Evolutionary conservation across 2,888 invertebrate species (phyloP).

Genomic region (Nomada ruficornis): DNA sequence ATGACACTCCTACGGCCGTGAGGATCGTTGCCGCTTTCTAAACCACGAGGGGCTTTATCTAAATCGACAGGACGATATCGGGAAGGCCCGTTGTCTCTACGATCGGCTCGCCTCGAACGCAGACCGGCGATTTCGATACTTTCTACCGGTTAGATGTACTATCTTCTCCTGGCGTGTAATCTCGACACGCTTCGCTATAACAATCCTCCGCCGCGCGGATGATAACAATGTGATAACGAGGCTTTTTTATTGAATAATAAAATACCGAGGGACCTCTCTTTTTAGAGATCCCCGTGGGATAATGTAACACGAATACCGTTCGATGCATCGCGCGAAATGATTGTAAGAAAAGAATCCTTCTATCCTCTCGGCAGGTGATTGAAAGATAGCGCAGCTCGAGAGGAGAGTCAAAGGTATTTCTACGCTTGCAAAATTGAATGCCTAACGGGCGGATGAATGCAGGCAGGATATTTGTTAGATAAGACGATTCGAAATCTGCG

Average conservation of each 20-base stretch:
- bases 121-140: conserved; percentile 60
- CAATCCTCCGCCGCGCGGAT: conserved; percentile 38
- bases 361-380: conserved; percentile 3
- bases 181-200: conserved; percentile 39
- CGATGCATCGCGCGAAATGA: background rate
- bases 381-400: conserved; percentile 4
- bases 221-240: conserved; percentile 45
- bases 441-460: background rate
- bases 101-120: conserved; percentile 49
- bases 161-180: conserved; percentile 50
- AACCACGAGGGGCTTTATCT: conserved; percentile 58
- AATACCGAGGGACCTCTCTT: background rate
- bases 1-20: conserved; percentile 51
- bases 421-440: background rate
- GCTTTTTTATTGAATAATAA: conserved; percentile 51
- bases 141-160: conserved; percentile 41
- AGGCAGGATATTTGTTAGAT: no score
- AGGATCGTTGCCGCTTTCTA: conserved; percentile 55
- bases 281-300: conserved; percentile 31
- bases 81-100: conserved; percentile 53
- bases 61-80: conserved; percentile 61
- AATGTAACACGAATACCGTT: conserved; percentile 23
- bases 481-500: no score
- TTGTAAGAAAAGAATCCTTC: conserved; percentile 31
- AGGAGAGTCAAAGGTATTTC: background rate